Percentiles rank a stretch among this genome's conserved stretches.
Conservation (phyloP, 2,113 vertebrate genomes). For the Speoplatyrhinus poulsoni region DNA sequence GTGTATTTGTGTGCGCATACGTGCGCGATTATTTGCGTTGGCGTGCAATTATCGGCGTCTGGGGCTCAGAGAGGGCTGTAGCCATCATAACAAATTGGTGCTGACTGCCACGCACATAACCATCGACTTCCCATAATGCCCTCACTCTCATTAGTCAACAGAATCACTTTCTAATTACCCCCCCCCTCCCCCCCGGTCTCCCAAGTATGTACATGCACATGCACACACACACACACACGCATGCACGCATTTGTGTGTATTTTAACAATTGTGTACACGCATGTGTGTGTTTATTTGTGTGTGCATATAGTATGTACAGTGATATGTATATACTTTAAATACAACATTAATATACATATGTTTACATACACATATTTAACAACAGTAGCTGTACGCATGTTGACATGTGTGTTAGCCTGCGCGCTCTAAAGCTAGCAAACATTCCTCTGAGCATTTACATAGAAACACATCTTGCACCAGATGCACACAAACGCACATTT, state of each 20-base stretch:
- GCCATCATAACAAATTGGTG: constrained; percentile 87
- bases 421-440: background rate
- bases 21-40: constrained; percentile 39
- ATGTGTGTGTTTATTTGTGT: no score
- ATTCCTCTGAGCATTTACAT: background rate
- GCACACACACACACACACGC: background rate
- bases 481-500: background rate
- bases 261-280: no score
- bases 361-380: background rate
- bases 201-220: background rate
- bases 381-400: background rate
- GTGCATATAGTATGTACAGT: no score
- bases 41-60: constrained; percentile 62
- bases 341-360: no score
- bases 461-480: background rate
- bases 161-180: constrained; percentile 97
- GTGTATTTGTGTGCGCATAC: constrained; percentile 29
- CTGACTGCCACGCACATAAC: constrained; percentile 81
- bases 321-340: no score
- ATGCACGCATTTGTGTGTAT: background rate
- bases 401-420: no score
- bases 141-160: constrained; percentile 89
- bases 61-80: constrained; percentile 55
- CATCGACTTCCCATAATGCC: constrained; percentile 89
- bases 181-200: constrained; percentile 51